Percentiles rank a stretch among this genome's conserved stretches.
These are phyloP conservation scores for Amphimallon solstitiale DNA, from an alignment of 2,888 invertebrate genomes.

Conservation along the genomic window DNA sequence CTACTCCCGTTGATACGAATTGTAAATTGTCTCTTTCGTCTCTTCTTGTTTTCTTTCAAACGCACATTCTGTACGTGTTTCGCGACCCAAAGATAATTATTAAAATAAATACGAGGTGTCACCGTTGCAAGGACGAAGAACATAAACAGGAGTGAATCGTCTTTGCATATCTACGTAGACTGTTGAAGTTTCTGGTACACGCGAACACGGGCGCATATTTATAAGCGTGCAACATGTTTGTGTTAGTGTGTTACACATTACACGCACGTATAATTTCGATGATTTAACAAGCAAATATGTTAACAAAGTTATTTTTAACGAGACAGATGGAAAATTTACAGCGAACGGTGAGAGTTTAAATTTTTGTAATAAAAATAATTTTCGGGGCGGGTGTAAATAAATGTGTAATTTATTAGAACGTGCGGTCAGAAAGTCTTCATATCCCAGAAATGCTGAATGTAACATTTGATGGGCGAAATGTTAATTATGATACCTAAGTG, in stretches of 20 bases:
- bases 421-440: too few relatives aligned
- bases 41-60: conserved; percentile 27
- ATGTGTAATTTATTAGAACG: too few relatives aligned
- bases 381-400: too few relatives aligned
- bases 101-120: conserved; percentile 25
- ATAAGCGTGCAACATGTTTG: conserved; percentile 8
- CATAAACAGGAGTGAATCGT: neutral
- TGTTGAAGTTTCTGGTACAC: conserved; percentile 1
- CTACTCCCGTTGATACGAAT: conserved; percentile 2
- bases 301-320: too few relatives aligned
- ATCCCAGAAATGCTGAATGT: too few relatives aligned
- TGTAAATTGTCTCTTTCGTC: conserved; percentile 7
- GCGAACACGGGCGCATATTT: conserved; percentile 1
- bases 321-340: too few relatives aligned
- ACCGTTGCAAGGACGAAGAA: neutral
- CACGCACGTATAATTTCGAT: conserved; percentile 12
- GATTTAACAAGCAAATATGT: conserved; percentile 4
- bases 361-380: too few relatives aligned
- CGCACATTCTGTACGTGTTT: conserved; percentile 28
- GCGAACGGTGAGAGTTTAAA: too few relatives aligned
- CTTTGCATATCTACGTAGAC: neutral
- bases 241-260: conserved; percentile 2
- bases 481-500: too few relatives aligned
- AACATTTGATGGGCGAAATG: too few relatives aligned
- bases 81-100: conserved; percentile 17